These are phyloP conservation scores for Phymanthus crucifer DNA, from an alignment of 92 coral and sea anemone species.

Conservation along the genomic window DNA sequence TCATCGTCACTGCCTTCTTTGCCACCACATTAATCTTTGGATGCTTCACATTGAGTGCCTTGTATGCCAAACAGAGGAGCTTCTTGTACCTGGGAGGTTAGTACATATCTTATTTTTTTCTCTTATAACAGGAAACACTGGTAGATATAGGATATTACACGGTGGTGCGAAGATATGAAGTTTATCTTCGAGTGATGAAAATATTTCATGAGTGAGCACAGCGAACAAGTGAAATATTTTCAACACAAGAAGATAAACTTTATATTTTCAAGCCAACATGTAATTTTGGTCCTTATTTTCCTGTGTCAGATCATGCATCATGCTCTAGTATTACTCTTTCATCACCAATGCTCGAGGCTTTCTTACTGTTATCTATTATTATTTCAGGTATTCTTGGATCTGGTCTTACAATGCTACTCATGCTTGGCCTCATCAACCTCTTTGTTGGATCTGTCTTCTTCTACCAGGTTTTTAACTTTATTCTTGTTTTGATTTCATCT, in stretches of 20 bases:
- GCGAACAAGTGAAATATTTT: too few species aligned
- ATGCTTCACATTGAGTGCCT: conserved; percentile 94
- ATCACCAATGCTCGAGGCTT: too few species aligned
- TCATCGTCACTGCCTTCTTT: conserved; percentile 92
- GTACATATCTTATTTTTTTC: too few species aligned
- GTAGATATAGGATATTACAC: too few species aligned
- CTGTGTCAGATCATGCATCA: too few species aligned
- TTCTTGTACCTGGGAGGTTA: conserved; percentile 93
- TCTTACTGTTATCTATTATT: neutral
- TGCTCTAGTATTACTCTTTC: neutral
- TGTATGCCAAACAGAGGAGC: conserved; percentile 93
- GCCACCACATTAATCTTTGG: conserved; percentile 87
- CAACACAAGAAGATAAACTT: too few species aligned
- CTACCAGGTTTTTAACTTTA: conserved; percentile 63
- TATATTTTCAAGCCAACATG: too few species aligned
- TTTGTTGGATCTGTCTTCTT: conserved; percentile 82
- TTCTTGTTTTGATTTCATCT: neutral
- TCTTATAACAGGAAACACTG: too few species aligned
- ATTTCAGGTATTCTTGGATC: conserved; percentile 80
- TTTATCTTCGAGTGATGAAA: too few species aligned
- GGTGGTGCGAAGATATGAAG: too few species aligned
- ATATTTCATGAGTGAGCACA: too few species aligned
- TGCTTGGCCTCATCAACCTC: conserved; percentile 72
- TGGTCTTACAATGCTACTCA: conserved; percentile 73
- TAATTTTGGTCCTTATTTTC: too few species aligned